These are phyloP conservation scores for Dasyprocta punctata DNA, from an alignment of 2,113 vertebrate species.

Conservation along the genomic window DNA sequence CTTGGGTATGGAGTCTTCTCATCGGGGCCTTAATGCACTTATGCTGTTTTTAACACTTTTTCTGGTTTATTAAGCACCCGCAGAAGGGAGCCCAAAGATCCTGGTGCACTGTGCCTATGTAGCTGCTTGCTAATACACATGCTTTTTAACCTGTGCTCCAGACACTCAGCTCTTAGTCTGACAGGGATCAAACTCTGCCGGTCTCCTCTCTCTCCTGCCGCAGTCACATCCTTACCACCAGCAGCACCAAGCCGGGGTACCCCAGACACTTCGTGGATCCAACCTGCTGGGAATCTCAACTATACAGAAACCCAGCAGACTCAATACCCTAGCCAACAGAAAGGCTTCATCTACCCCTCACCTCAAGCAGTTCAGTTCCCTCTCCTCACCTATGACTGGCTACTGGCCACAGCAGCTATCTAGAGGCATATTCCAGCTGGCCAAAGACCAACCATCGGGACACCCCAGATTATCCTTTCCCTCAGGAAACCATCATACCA, in stretches of 20 bases:
- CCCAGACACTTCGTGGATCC: no score
- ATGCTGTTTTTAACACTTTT: not conserved
- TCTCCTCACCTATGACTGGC: not conserved
- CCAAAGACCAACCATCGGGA: not conserved
- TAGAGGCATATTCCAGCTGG: not conserved
- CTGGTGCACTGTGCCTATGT: not conserved
- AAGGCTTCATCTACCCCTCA: not conserved
- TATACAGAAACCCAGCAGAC: not conserved
- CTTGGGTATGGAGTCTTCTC: not conserved
- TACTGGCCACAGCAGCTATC: not conserved
- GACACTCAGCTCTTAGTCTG: not conserved
- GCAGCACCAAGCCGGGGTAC: not conserved
- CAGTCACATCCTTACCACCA: not conserved
- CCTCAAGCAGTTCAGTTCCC: not conserved
- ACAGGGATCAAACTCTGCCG: not conserved
- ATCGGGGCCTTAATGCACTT: not conserved
- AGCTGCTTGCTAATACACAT: not conserved
- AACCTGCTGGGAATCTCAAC: not conserved
- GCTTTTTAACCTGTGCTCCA: not conserved
- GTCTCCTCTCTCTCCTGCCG: not conserved
- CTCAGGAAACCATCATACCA: not conserved
- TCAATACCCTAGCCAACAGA: no score
- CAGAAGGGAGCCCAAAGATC: not conserved
- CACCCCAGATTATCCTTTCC: not conserved
- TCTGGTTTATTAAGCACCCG: constrained; percentile 5